Conservation (phyloP, 2,888 invertebrate species). For the Apamea sordens region DNA sequence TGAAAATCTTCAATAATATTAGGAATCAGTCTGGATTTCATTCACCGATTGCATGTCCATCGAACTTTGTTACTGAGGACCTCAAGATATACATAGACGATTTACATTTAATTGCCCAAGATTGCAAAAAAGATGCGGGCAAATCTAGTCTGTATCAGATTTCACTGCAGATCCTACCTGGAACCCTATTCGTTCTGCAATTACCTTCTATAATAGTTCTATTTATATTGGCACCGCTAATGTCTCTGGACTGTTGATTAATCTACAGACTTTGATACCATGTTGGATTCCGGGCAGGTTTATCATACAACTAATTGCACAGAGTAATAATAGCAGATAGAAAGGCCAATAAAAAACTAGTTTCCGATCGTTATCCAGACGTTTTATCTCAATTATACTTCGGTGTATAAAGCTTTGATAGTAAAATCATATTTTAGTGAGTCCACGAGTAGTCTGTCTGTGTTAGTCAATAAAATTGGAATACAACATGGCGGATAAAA, state of each 20-base stretch:
- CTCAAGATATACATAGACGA: conserved; percentile 14
- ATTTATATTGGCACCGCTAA: conserved; percentile 50
- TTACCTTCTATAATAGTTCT: conserved; percentile 44
- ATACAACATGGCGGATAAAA: conserved; percentile 45
- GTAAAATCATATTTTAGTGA: conserved; percentile 67
- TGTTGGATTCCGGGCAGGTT: conserved; percentile 62
- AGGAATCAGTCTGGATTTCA: not conserved
- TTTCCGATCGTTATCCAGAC: conserved; percentile 69
- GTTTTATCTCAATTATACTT: conserved; percentile 63
- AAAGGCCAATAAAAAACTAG: conserved; percentile 73
- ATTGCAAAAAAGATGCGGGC: conserved; percentile 36
- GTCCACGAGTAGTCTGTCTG: conserved; percentile 58
- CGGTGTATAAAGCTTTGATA: conserved; percentile 52
- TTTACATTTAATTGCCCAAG: conserved; percentile 50
- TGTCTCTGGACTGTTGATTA: conserved; percentile 58
- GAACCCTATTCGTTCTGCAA: conserved; percentile 51
- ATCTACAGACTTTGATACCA: conserved; percentile 55
- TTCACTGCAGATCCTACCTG: conserved; percentile 26
- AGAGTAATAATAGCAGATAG: conserved; percentile 71
- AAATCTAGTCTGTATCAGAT: conserved; percentile 43
- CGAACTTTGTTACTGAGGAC: conserved; percentile 22
- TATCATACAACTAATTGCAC: conserved; percentile 70
- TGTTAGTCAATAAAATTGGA: conserved; percentile 59
- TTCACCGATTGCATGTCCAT: not conserved
- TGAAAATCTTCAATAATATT: not conserved